Percentiles rank a stretch among this genome's conserved stretches.
Conservation (phyloP, 2,888 invertebrate genomes). For the Diarsia mendica region DNA sequence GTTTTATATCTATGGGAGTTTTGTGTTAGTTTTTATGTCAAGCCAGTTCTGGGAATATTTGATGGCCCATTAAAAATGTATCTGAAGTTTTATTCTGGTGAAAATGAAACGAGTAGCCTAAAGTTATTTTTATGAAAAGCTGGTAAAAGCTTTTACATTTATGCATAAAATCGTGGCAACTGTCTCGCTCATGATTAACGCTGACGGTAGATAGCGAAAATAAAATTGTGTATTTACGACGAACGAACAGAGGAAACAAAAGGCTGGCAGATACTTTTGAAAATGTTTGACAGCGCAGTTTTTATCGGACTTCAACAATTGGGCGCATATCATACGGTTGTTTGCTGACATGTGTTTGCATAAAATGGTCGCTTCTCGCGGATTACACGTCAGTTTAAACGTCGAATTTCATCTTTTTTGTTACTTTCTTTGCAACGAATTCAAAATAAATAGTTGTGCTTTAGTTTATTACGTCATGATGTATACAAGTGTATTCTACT, state of each 20-base stretch:
- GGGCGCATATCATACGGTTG: conserved; percentile 43
- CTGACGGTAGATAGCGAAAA: conserved; percentile 66
- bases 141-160: conserved; percentile 72
- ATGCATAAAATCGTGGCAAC: conserved; percentile 63
- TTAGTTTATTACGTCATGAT: conserved; percentile 24
- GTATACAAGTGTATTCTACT: conserved; percentile 8
- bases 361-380: conserved; percentile 42
- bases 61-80: conserved; percentile 34
- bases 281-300: conserved; percentile 59
- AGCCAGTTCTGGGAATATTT: conserved; percentile 25
- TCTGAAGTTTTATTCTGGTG: conserved; percentile 27
- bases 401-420: conserved; percentile 21
- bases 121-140: conserved; percentile 57
- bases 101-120: conserved; percentile 44
- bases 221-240: conserved; percentile 59
- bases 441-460: neutral
- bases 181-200: conserved; percentile 69
- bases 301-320: conserved; percentile 63
- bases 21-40: conserved; percentile 27
- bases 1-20: conserved; percentile 54
- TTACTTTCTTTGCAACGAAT: conserved; percentile 6
- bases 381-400: conserved; percentile 21
- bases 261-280: conserved; percentile 65
- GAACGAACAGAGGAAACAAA: conserved; percentile 57
- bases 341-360: conserved; percentile 48